Evolutionary conservation across 1,140 invertebrate species (phyloP).

Genomic region (Zaprionus lachaisei): DNA sequence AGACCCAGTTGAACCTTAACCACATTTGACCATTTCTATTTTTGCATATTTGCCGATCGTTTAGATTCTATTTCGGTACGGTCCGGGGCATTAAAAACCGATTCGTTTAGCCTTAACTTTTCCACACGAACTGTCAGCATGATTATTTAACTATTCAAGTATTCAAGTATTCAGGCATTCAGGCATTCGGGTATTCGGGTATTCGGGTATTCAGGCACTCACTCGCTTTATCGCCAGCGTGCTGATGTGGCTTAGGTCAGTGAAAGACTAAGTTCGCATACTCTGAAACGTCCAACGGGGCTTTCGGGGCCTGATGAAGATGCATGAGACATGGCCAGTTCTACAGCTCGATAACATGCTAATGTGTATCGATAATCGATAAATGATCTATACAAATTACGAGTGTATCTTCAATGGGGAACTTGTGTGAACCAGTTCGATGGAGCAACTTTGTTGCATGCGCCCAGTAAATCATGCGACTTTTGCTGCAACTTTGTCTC

Average conservation of each 20-base stretch:
- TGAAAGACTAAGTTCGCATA: conserved; percentile 5
- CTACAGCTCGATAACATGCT: neutral
- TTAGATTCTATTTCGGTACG: conserved; percentile 45
- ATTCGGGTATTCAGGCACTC: conserved; percentile 11
- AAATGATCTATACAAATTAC: neutral
- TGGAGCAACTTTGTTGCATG: neutral
- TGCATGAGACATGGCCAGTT: conserved; percentile 14
- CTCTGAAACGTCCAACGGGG: neutral
- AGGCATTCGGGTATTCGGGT: neutral
- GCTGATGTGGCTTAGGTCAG: conserved; percentile 50
- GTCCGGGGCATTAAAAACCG: conserved; percentile 43
- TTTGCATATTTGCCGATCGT: conserved; percentile 28
- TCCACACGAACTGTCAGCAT: conserved; percentile 21
- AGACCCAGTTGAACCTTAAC: conserved; percentile 10
- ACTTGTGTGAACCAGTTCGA: conserved; percentile 11
- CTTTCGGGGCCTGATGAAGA: conserved; percentile 45
- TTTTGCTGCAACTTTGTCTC: neutral
- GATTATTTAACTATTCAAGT: conserved; percentile 15
- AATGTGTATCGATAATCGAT: neutral
- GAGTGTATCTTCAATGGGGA: neutral
- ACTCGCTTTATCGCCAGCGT: conserved; percentile 26
- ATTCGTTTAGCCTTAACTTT: conserved; percentile 46
- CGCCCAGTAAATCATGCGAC: neutral
- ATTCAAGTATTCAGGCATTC: neutral
- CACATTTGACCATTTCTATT: conserved; percentile 60